Base-by-base conservation (phyloP, 1,140 invertebrate genomes). In the Drosophila bocki region DNA sequence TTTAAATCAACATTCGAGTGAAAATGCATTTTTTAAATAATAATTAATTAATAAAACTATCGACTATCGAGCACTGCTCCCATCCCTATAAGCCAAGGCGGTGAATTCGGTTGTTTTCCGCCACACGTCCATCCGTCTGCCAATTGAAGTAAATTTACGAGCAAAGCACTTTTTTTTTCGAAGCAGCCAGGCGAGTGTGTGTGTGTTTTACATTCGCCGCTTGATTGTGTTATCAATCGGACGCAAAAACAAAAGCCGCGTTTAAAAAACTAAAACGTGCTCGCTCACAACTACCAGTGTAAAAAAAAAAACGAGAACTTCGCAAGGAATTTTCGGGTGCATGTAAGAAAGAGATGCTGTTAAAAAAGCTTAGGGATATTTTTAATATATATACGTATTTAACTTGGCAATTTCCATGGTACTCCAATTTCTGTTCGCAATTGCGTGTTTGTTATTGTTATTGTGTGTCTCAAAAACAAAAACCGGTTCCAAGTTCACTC, bases 381-480 rank as follows among this genome's bases (percentile, higher is more conserved):
- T 22, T 3, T 7, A 3, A 39, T 15, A n/a, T n/a, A 54, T 3
- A 37, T 22, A 54, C 1, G 22, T 22, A 37, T 15, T 22, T 22
- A 54, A 39, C 8, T 22, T 37, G 4, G 11, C 33, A 37, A 22
- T 22, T 26, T 4, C 5, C 2, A 3, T n/a, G 8, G 17, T 1
- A 39, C 53, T 39, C 13, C 13, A 39, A 26, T 26, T 56, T 45
- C 2, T 7, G 8, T 39, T 8, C 17, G 19, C 2, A 54, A 54
- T 26, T 56, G 53, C 35, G 53, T 15, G 19, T 39, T 56, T 56
- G 53, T 56, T 56, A 56, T 56, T 56, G 53, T 56, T 56, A 39
- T 39, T 56, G 35, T 54, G 51, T 12, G 11, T 37, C 19, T 26
- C 7, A 1, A 37, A 37, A 39, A 22, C 35, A 39, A 26, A 56